Evolutionary conservation across 1,140 invertebrate genomes (phyloP).

Genomic region (Phortica variegata): DNA sequence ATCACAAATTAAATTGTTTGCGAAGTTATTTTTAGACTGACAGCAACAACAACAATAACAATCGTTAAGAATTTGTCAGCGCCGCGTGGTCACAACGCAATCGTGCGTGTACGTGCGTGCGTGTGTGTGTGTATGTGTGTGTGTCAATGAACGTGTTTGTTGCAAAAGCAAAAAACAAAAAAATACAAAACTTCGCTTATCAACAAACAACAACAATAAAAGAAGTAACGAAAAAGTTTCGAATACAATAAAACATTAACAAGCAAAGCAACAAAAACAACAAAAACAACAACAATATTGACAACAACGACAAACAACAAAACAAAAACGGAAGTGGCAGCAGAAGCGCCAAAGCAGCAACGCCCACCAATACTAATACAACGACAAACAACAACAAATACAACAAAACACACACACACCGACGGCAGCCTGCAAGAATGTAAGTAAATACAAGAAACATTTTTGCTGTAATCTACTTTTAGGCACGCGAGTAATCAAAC

Average conservation of each 20-base stretch:
- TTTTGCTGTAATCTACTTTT: slow-evolving; percentile 18
- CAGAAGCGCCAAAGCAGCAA: background rate
- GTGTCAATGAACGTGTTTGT: too few species aligned
- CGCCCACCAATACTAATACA: too few species aligned
- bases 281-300: slow-evolving; percentile 40
- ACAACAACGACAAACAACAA: slow-evolving; percentile 13
- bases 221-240: too few species aligned
- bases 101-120: too few species aligned
- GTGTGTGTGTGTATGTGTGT: too few species aligned
- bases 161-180: too few species aligned
- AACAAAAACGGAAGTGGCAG: background rate
- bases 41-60: too few species aligned
- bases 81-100: too few species aligned
- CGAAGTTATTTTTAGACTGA: background rate
- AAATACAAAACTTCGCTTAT: slow-evolving; percentile 1
- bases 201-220: slow-evolving; percentile 7
- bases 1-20: slow-evolving; percentile 48
- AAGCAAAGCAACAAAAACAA: slow-evolving; percentile 9
- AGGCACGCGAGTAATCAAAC: slow-evolving; percentile 14
- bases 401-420: slow-evolving; percentile 17
- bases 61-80: too few species aligned
- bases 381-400: slow-evolving; percentile 8
- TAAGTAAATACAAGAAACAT: slow-evolving; percentile 51
- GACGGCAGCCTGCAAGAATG: slow-evolving; percentile 44
- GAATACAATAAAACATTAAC: slow-evolving; percentile 1